A percentile compares a stretch with the other conserved stretches of the same genome.
These are phyloP conservation scores for Mercenaria mercenaria DNA, from an alignment of 1,140 invertebrate species.

Conservation along the genomic window DNA sequence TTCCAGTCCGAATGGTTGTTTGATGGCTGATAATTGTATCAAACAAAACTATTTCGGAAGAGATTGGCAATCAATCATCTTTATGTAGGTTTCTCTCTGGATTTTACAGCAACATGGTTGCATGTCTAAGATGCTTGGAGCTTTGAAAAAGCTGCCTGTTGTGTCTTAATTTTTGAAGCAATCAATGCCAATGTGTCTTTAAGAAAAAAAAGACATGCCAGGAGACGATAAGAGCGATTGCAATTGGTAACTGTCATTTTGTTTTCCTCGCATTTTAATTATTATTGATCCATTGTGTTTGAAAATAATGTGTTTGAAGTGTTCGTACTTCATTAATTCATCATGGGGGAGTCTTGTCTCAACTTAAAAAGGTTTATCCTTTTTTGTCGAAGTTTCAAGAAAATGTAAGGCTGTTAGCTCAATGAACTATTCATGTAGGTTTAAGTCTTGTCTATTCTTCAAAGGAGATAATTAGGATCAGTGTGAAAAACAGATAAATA, in stretches of 20 bases:
- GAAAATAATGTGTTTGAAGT: neutral
- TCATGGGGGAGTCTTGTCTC: neutral
- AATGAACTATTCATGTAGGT: too few relatives aligned
- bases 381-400: neutral
- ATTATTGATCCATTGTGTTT: neutral
- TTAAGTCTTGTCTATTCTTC: too few relatives aligned
- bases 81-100: neutral
- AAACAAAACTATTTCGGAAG: neutral
- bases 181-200: neutral
- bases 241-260: neutral
- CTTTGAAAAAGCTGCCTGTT: neutral
- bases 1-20: neutral
- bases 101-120: neutral
- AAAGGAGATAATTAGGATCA: too few relatives aligned
- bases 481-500: too few relatives aligned
- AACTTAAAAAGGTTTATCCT: neutral
- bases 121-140: neutral
- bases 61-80: neutral
- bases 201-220: neutral
- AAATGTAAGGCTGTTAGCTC: too few relatives aligned
- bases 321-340: neutral
- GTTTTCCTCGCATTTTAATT: neutral
- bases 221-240: neutral
- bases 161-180: neutral
- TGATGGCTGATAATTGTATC: neutral